phyloP scores from a whole-genome alignment of 2,888 invertebrate genomes.

The Watsonalla cultraria region DNA sequence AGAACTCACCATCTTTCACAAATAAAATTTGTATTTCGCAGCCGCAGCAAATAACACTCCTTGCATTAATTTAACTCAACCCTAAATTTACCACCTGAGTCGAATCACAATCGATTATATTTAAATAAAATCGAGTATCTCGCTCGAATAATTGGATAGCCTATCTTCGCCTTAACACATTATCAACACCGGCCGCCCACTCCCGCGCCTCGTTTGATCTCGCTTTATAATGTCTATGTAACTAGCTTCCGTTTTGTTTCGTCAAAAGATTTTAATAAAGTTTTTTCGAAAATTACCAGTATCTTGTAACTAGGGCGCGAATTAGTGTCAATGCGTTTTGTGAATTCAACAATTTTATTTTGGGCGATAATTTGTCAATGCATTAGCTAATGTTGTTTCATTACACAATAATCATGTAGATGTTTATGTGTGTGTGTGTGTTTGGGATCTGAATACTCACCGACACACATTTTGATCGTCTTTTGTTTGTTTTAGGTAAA shows the following conservation, averaged over 20 bases:
- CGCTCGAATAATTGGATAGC: not conserved
- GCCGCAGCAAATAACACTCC: not conserved
- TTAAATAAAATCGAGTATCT: not conserved
- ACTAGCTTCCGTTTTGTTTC: not conserved
- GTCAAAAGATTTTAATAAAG: not conserved
- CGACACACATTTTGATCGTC: too few species aligned
- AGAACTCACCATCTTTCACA: too few species aligned
- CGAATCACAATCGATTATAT: not conserved
- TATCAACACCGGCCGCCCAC: not conserved
- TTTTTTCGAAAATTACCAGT: not conserved
- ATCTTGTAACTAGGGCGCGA: not conserved
- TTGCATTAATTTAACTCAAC: not conserved
- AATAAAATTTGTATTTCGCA: too few species aligned
- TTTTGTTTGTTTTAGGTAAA: too few species aligned
- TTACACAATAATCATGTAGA: not conserved
- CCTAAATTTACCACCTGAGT: not conserved
- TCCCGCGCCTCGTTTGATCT: not conserved
- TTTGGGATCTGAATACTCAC: too few species aligned
- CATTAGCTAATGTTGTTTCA: not conserved
- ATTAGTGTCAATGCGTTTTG: not conserved
- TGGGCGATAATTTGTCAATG: not conserved
- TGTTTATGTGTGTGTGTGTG: too few species aligned
- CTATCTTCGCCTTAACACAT: not conserved
- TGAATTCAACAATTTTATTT: not conserved
- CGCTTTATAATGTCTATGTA: not conserved